phyloP scores from a whole-genome alignment of 1,140 invertebrate genomes.

The Leptestheria dahalacensis region DNA sequence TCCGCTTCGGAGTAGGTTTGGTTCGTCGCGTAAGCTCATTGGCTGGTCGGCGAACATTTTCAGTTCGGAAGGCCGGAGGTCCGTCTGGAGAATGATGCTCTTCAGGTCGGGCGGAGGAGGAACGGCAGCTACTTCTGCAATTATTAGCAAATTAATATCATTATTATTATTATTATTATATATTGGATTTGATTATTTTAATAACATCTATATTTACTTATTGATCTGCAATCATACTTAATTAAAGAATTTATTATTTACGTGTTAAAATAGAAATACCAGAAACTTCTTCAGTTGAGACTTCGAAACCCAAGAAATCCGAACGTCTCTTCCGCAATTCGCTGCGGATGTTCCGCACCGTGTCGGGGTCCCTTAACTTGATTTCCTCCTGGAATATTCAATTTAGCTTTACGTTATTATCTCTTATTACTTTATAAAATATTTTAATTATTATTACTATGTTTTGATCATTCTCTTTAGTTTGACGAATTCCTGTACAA shows the following conservation, averaged over 20 bases:
- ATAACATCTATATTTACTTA: neutral
- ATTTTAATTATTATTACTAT: neutral
- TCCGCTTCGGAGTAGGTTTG: too few species aligned
- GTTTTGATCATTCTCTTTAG: too few species aligned
- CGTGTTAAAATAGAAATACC: neutral
- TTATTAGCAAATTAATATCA: neutral
- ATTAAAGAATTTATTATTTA: neutral
- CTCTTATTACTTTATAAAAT: neutral
- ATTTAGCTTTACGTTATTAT: neutral
- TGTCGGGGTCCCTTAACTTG: neutral
- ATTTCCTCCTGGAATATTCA: neutral
- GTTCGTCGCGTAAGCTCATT: too few species aligned
- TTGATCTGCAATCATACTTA: neutral
- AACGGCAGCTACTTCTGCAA: neutral
- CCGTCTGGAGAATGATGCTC: neutral
- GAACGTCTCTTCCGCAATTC: conserved; percentile 67
- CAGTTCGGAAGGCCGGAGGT: too few species aligned
- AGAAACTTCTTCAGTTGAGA: conserved; percentile 19
- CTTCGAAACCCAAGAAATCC: conserved; percentile 69
- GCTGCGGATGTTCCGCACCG: conserved; percentile 37
- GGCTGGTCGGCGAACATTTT: too few species aligned
- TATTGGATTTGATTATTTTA: neutral
- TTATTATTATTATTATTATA: neutral
- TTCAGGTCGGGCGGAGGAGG: neutral
- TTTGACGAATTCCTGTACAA: too few species aligned